These are phyloP conservation scores for Drosophila prolongata DNA, from an alignment of 2,888 invertebrate genomes.

Conservation along the genomic window DNA sequence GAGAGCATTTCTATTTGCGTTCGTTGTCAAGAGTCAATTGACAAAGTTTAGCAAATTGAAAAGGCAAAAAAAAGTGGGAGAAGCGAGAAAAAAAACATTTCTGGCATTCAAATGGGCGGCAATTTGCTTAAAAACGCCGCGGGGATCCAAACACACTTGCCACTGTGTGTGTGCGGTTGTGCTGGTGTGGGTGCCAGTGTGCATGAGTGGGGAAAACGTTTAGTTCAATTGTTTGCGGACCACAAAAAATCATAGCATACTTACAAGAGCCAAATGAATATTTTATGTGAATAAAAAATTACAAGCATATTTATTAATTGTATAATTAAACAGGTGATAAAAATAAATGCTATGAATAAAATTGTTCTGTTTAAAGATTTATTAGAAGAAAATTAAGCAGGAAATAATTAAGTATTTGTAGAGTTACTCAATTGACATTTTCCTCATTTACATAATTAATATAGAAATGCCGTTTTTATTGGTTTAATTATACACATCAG, in stretches of 20 bases:
- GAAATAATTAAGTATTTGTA: too few relatives aligned
- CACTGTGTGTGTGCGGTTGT: slow-evolving; percentile 1
- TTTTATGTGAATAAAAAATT: background rate
- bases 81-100: slow-evolving; percentile 28
- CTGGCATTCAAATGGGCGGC: slow-evolving; percentile 52
- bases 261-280: slow-evolving; percentile 6
- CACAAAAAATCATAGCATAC: slow-evolving; percentile 36
- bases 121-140: slow-evolving; percentile 68
- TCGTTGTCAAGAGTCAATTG: slow-evolving; percentile 71
- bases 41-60: slow-evolving; percentile 64
- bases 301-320: background rate
- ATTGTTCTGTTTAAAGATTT: too few relatives aligned
- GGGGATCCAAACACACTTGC: slow-evolving; percentile 32
- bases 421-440: too few relatives aligned
- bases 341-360: too few relatives aligned
- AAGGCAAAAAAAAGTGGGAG: slow-evolving; percentile 15
- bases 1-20: slow-evolving; percentile 43
- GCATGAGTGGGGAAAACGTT: slow-evolving; percentile 32
- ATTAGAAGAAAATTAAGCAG: too few relatives aligned
- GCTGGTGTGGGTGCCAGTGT: background rate
- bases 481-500: background rate
- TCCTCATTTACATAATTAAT: too few relatives aligned
- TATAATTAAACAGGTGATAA: background rate
- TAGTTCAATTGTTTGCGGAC: slow-evolving; percentile 26
- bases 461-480: background rate